A percentile compares a stretch with the other conserved stretches of the same genome.
phyloP scores from a whole-genome alignment of 1,140 invertebrate genomes.

The Drosophila mojavensis region DNA sequence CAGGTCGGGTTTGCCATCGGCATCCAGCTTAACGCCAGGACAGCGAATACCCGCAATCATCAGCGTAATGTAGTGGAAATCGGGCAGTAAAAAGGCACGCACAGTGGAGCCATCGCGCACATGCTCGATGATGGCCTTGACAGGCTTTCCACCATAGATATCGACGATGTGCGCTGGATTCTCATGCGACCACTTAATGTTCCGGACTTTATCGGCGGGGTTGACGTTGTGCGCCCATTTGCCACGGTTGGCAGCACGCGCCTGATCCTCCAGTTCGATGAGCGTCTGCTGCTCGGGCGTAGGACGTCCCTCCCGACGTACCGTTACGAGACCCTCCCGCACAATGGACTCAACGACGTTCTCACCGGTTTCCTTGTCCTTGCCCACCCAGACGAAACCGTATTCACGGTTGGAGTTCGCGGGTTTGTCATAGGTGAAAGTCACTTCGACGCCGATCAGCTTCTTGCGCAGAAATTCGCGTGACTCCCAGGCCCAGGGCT shows the following conservation, averaged over 20 bases:
- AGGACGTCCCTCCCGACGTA: conserved; percentile 91
- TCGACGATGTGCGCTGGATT: conserved; percentile 93
- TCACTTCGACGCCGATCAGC: conserved; percentile 94
- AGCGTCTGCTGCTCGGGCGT: conserved; percentile 89
- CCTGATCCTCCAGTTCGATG: conserved; percentile 94
- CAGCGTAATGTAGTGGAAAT: conserved; percentile 92
- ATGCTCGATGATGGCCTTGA: conserved; percentile 96
- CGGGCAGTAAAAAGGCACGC: conserved; percentile 93
- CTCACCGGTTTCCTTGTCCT: conserved; percentile 90
- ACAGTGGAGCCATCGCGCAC: conserved; percentile 98
- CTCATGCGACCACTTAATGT: conserved; percentile 95
- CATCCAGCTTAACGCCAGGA: conserved; percentile 90
- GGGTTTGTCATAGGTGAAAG: conserved; percentile 90
- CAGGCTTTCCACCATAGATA: conserved; percentile 90
- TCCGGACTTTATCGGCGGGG: conserved; percentile 89
- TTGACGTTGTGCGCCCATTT: conserved; percentile 88
- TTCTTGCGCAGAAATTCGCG: conserved; percentile 97
- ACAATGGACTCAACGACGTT: conserved; percentile 95
- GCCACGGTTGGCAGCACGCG: conserved; percentile 94
- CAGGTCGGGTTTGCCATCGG: conserved; percentile 88
- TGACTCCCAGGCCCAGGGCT: conserved; percentile 98
- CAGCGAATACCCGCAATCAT: conserved; percentile 97
- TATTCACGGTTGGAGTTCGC: conserved; percentile 92
- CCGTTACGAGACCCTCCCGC: conserved; percentile 93
- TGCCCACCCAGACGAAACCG: conserved; percentile 94